Conservation (phyloP, 2,797 vertebrate species). For the Sebastes cheni region DNA sequence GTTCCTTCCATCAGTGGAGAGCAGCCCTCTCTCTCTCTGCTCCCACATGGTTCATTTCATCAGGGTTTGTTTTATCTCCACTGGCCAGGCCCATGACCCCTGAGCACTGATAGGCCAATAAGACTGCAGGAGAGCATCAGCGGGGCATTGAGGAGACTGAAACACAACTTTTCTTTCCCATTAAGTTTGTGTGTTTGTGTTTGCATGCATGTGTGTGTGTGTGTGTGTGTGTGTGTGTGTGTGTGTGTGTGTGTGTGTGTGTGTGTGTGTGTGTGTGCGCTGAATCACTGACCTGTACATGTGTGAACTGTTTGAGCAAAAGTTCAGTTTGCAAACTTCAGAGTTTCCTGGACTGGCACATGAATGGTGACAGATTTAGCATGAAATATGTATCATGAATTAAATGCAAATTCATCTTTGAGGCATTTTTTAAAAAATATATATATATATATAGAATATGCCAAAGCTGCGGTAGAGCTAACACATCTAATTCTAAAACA, state of each 20-base stretch:
- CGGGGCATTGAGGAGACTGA: constrained; percentile 52
- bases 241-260: not conserved
- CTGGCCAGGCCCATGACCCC: constrained; percentile 78
- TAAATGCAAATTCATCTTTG: constrained; percentile 66
- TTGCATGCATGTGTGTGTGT: not conserved
- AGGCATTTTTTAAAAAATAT: constrained; percentile 18
- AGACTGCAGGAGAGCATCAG: constrained; percentile 60
- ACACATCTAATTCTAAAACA: constrained; percentile 66
- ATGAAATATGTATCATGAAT: constrained; percentile 54
- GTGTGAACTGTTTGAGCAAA: constrained; percentile 42
- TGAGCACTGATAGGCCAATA: constrained; percentile 73
- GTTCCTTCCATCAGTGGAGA: constrained; percentile 67
- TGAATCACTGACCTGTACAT: constrained; percentile 27
- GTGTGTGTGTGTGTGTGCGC: not conserved
- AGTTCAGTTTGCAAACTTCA: constrained; percentile 40
- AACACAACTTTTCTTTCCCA: constrained; percentile 46
- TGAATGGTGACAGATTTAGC: constrained; percentile 46
- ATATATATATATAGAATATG: constrained; percentile 17
- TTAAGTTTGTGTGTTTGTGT: constrained; percentile 39
- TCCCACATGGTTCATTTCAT: constrained; percentile 78
- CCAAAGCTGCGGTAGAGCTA: constrained; percentile 22
- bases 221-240: constrained; percentile 4
- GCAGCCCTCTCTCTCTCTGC: constrained; percentile 64
- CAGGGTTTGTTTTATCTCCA: constrained; percentile 81
- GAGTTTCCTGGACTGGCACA: constrained; percentile 34